phyloP scores from a whole-genome alignment of 2,888 invertebrate species.

The Campoletis raptor region DNA sequence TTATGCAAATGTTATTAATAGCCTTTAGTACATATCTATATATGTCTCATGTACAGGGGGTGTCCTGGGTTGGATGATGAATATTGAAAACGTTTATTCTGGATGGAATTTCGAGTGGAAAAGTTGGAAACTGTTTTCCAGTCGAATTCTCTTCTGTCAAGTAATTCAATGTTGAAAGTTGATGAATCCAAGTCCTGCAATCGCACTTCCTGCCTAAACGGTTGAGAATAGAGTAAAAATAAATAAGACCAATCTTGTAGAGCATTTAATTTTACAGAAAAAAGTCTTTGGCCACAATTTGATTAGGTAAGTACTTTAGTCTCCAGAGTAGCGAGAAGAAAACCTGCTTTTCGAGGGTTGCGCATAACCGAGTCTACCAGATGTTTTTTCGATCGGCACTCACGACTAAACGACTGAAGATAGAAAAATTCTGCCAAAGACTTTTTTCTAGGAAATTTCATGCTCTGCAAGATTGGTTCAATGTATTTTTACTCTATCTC shows the following conservation, averaged over 20 bases:
- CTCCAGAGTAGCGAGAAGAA: not conserved
- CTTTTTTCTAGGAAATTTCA: not conserved
- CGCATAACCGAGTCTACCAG: not conserved
- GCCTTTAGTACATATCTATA: slow-evolving; percentile 40
- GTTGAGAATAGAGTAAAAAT: not conserved
- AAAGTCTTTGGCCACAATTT: not conserved
- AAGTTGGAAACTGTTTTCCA: not conserved
- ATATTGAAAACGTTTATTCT: not conserved
- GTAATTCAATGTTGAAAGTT: not conserved
- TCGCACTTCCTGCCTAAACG: not conserved
- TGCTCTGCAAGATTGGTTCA: not conserved
- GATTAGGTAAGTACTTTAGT: not conserved
- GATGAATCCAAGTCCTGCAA: not conserved
- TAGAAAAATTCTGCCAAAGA: not conserved
- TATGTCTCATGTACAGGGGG: not conserved
- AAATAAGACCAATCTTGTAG: not conserved
- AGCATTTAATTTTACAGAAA: not conserved
- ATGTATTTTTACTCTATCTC: not conserved
- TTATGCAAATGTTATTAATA: slow-evolving; percentile 73
- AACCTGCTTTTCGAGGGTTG: not conserved
- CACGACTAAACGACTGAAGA: not conserved
- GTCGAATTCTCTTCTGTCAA: not conserved
- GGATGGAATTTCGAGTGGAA: not conserved
- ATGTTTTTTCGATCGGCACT: not conserved
- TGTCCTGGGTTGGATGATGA: not conserved